Conservation (phyloP, 2,888 invertebrate species). For the Aspidapion aeneum region DNA sequence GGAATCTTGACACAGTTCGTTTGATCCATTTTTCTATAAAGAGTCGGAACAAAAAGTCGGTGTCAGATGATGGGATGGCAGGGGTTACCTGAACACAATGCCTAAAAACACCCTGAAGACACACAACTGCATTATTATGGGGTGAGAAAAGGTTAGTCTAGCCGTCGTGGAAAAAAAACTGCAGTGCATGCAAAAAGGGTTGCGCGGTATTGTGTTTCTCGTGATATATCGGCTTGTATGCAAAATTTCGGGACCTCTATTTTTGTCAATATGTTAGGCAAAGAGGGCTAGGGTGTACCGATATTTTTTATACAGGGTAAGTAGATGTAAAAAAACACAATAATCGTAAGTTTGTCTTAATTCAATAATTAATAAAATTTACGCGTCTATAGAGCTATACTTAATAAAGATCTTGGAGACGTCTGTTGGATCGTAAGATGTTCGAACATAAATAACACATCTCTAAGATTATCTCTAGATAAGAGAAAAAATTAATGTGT, state of each 20-base stretch:
- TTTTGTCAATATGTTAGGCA: background rate
- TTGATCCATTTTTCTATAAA: constrained; percentile 44
- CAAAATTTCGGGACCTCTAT: background rate
- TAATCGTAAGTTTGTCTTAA: no score
- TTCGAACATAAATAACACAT: no score
- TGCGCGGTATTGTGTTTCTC: constrained; percentile 27
- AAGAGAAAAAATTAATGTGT: no score
- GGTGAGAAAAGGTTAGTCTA: constrained; percentile 46
- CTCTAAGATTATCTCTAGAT: no score
- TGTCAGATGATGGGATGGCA: constrained; percentile 48
- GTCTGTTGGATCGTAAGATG: no score
- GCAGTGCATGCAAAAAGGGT: constrained; percentile 51
- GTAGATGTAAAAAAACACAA: no score
- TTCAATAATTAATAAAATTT: no score
- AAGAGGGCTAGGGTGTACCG: background rate
- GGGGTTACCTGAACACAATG: constrained; percentile 47
- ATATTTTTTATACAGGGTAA: background rate
- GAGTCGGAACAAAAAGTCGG: constrained; percentile 28
- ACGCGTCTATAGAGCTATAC: no score
- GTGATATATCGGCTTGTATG: constrained; percentile 36
- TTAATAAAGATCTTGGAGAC: no score
- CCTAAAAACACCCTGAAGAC: constrained; percentile 50
- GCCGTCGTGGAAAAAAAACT: constrained; percentile 39
- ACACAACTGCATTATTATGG: constrained; percentile 46
- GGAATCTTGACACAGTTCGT: constrained; percentile 51